Base-by-base conservation (phyloP, 2,113 vertebrate species). In the Paratilapia polleni region DNA sequence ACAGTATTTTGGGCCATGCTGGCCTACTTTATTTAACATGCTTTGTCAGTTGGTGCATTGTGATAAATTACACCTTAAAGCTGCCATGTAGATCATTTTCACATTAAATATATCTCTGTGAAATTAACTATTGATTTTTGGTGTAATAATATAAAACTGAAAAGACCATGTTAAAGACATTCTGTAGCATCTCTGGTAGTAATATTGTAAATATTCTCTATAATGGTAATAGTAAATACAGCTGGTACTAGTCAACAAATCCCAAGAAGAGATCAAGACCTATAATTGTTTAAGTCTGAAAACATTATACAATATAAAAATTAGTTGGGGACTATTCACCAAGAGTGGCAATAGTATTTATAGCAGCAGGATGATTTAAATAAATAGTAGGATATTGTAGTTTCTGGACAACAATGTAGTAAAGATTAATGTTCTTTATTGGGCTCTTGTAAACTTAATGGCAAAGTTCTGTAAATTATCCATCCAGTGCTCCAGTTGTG, bases 21-120 rank as follows among this genome's bases (percentile, higher is more conserved):
- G 90, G 43, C 90, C 93, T 90, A 86, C 57, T 92, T 93, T 63
- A 73, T 60, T n/a, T 70, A 60, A 59, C 41, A 12, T 78, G 63
- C 58, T 57, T 49, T 49, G 62, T 85, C 80, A 81, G 61, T 63
- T 34, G 4, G 57, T 24, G 43, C 63, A 62, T 28, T 34, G 26
- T 79, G 62, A 78, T 83, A 74, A 85, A 85, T 85, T 63, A 54
- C 78, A 20, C 28, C 7, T 24, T 12, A 74, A 77, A 84, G 62
- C 58, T 24, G 66, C 60, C 31, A 13, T 36, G 34, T 11, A 24
- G 56, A 31, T 34, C 15, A 0, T 68, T 78, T 76, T 85, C 57
- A 64, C 64, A 47, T 78, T 28, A 68, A 11, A 82, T 70, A 31
- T n/a, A 63, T n/a, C 8, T 31, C 74, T 28, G 11, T 73, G 31